phyloP scores from a whole-genome alignment of 2,113 vertebrate species.

The Sporophila hypoxantha region DNA sequence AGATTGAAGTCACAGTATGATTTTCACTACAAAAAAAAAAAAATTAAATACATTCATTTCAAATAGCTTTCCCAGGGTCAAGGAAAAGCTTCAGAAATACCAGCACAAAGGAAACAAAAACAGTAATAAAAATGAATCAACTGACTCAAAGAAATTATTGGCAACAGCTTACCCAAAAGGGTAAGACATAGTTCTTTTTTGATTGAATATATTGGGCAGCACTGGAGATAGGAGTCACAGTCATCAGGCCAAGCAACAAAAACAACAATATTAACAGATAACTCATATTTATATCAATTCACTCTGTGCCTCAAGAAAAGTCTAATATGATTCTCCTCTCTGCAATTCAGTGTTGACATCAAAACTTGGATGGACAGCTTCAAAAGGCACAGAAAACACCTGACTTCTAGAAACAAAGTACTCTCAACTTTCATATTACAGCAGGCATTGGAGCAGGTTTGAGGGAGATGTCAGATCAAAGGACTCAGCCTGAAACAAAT shows the following conservation, averaged over 20 bases:
- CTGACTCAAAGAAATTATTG: background rate
- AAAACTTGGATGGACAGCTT: background rate
- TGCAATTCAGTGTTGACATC: background rate
- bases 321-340: background rate
- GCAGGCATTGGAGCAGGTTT: background rate
- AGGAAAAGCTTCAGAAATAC: background rate
- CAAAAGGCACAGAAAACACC: background rate
- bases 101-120: background rate
- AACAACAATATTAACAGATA: conserved; percentile 44
- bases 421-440: background rate
- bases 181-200: background rate
- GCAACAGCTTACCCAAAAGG: background rate
- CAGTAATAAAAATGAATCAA: background rate
- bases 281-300: conserved; percentile 32
- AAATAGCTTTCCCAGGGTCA: background rate
- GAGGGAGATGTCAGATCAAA: background rate
- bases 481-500: background rate
- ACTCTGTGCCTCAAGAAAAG: background rate
- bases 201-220: background rate
- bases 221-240: background rate
- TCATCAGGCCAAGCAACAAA: background rate
- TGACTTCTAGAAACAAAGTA: background rate
- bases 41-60: background rate
- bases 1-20: background rate
- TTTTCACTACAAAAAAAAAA: background rate